Evolutionary conservation across 2,797 vertebrate genomes (phyloP).

Genomic region (Chromobotia macracanthus): DNA sequence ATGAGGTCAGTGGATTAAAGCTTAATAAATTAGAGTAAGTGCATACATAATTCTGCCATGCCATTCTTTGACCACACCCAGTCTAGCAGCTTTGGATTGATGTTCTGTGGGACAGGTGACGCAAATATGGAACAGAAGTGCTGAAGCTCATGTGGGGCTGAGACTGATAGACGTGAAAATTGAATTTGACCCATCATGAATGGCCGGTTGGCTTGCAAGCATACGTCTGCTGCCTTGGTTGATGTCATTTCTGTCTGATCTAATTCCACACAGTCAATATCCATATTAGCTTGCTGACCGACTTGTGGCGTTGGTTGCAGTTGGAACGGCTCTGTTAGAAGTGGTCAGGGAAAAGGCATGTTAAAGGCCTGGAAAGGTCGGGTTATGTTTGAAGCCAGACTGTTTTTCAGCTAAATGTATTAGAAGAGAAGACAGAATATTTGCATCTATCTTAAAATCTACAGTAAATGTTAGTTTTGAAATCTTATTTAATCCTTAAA

Average conservation of each 20-base stretch:
- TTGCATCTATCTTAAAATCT: too few species aligned
- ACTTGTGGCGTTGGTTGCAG: conserved; percentile 13
- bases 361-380: not conserved
- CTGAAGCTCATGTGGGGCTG: conserved; percentile 3
- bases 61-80: conserved; percentile 4
- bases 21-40: not conserved
- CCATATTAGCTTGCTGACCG: conserved; percentile 24
- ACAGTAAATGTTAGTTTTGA: too few species aligned
- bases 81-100: conserved; percentile 7
- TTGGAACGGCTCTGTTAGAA: not conserved
- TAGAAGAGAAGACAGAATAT: too few species aligned
- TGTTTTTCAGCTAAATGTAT: too few species aligned
- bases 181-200: conserved; percentile 32
- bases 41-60: not conserved
- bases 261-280: conserved; percentile 38
- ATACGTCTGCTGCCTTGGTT: conserved; percentile 33
- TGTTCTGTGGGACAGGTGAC: conserved; percentile 23
- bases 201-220: conserved; percentile 25
- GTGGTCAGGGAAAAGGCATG: not conserved
- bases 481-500: too few species aligned
- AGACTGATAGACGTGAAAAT: conserved; percentile 48
- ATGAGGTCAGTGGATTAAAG: too few species aligned
- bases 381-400: conserved; percentile 1
- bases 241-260: conserved; percentile 45
- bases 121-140: conserved; percentile 26